These are phyloP conservation scores for Meteorus colon DNA, from an alignment of 2,888 invertebrate species.

Conservation along the genomic window DNA sequence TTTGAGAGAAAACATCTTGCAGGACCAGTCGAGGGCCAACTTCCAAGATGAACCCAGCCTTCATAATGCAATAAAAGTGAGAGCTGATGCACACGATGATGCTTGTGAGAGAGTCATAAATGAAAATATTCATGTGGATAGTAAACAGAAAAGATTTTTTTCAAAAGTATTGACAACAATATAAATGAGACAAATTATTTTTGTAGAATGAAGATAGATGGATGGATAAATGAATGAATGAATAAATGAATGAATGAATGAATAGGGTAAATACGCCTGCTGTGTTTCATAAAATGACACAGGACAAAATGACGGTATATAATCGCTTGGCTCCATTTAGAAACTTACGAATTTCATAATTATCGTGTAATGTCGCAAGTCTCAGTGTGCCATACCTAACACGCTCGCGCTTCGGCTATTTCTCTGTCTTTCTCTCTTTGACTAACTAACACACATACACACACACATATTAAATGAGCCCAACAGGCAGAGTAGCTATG, in stretches of 20 bases:
- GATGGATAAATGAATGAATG: background rate
- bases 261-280: background rate
- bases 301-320: constrained; percentile 50
- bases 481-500: constrained; percentile 21
- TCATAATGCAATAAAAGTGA: constrained; percentile 2
- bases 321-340: constrained; percentile 60
- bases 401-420: constrained; percentile 31
- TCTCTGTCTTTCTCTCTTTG: constrained; percentile 46
- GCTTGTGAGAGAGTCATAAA: background rate
- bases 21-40: background rate
- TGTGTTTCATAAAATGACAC: constrained; percentile 42
- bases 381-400: constrained; percentile 53
- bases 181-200: background rate
- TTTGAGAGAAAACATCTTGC: background rate
- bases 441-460: constrained; percentile 7
- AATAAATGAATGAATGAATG: background rate
- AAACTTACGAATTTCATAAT: constrained; percentile 73
- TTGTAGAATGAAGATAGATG: background rate
- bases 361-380: constrained; percentile 71
- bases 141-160: background rate
- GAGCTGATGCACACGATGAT: background rate
- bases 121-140: background rate
- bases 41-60: no score
- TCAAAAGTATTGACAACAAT: background rate
- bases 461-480: constrained; percentile 16